A percentile compares a stretch with the other conserved stretches of the same genome.
Evolutionary conservation across 2,113 vertebrate genomes (phyloP).

Genomic region (Odobenus rosmarus): DNA sequence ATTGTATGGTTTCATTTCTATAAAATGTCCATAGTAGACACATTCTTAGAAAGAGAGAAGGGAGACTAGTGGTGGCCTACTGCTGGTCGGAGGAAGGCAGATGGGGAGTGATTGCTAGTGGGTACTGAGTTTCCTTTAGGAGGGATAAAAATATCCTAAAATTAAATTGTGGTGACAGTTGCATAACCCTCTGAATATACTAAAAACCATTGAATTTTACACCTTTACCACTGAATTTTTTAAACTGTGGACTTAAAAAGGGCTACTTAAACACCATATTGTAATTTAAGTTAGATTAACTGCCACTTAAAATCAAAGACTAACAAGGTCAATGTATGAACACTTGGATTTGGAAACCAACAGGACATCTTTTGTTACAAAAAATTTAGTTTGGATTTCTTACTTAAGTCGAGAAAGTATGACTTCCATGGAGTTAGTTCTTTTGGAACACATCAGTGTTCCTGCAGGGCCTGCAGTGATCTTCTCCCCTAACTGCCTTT

Average conservation of each 20-base stretch:
- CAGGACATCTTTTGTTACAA: not conserved
- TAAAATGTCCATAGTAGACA: not conserved
- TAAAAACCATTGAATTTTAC: not conserved
- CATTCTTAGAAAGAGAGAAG: not conserved
- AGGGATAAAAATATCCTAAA: not conserved
- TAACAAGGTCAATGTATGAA: not conserved
- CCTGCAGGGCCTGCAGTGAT: not conserved
- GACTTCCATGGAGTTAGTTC: not conserved
- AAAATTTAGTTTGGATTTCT: not conserved
- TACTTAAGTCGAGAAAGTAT: not conserved
- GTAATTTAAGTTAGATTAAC: not conserved
- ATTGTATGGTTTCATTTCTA: not conserved
- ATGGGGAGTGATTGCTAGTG: not conserved
- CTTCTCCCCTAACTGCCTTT: not conserved
- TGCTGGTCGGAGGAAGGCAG: accelerated
- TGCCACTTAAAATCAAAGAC: not conserved
- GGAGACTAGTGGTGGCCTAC: not conserved
- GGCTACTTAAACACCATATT: not conserved
- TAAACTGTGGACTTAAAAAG: not conserved
- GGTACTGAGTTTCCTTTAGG: not conserved
- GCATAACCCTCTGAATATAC: not conserved
- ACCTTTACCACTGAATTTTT: not conserved
- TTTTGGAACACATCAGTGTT: not conserved
- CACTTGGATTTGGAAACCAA: not conserved
- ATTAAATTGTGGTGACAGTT: not conserved